Evolutionary conservation across 2,113 vertebrate genomes (phyloP).

Genomic region (Menura novaehollandiae): DNA sequence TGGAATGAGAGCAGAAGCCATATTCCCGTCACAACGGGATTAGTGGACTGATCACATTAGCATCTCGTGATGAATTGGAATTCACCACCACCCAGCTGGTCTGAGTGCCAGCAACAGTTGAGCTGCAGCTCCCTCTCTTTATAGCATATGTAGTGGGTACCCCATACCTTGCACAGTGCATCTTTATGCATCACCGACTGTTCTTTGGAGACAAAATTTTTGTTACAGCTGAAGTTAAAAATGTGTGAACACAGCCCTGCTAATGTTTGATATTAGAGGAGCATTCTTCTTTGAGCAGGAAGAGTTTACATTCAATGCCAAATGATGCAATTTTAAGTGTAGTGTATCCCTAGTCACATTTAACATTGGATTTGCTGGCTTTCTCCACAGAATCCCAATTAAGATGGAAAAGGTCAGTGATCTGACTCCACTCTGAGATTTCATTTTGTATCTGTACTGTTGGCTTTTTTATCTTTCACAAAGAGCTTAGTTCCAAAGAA

Average conservation of each 20-base stretch:
- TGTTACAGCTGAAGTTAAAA: background rate
- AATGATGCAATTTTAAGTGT: background rate
- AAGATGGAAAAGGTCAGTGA: background rate
- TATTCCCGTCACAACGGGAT: background rate
- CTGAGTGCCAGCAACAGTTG: background rate
- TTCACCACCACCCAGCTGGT: background rate
- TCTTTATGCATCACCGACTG: background rate
- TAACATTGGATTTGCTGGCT: background rate
- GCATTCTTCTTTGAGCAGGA: background rate
- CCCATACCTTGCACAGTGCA: background rate
- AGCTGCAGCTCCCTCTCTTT: background rate
- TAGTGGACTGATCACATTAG: background rate
- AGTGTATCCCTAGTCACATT: background rate
- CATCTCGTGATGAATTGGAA: background rate
- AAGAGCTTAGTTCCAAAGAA: slow-evolving; percentile 51
- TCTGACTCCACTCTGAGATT: background rate
- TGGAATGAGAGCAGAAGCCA: background rate
- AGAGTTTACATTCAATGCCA: background rate
- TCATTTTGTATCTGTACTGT: background rate
- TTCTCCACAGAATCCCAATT: background rate
- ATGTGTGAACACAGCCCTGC: background rate
- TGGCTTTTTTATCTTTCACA: slow-evolving; percentile 32
- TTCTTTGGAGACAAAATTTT: background rate
- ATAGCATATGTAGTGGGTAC: rapidly evolving
- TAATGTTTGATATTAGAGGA: background rate